Percentiles rank a stretch among this genome's conserved stretches.
Conservation (phyloP, 2,113 vertebrate genomes). For the Takifugu bimaculatus region DNA sequence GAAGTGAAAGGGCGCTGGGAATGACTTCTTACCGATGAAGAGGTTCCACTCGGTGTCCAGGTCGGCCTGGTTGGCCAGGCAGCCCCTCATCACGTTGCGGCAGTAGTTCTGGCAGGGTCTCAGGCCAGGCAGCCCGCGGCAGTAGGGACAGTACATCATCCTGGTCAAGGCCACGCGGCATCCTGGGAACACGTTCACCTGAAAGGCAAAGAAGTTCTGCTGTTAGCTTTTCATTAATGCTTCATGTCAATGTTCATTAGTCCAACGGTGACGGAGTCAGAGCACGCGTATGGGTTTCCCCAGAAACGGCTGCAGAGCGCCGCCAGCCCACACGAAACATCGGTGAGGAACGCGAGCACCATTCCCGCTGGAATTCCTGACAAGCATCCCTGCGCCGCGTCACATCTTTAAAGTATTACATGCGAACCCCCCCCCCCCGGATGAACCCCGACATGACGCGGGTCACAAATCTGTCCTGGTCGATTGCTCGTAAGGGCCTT, state of each 20-base stretch:
- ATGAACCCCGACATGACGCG: slow-evolving; percentile 42
- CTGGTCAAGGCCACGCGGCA: slow-evolving; percentile 92
- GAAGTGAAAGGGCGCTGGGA: slow-evolving; percentile 13
- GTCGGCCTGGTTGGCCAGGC: slow-evolving; percentile 97
- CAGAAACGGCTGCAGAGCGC: neutral
- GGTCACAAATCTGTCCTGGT: slow-evolving; percentile 51
- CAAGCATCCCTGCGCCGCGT: slow-evolving; percentile 18
- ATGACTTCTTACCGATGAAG: slow-evolving; percentile 87
- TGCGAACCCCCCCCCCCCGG: slow-evolving; percentile 28
- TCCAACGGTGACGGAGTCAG: no score
- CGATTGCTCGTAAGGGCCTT: slow-evolving; percentile 47
- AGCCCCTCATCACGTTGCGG: slow-evolving; percentile 97
- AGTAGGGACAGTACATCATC: slow-evolving; percentile 97
- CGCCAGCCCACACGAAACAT: neutral
- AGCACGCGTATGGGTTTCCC: neutral
- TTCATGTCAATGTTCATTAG: neutral
- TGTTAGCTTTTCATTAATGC: slow-evolving; percentile 13
- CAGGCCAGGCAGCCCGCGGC: slow-evolving; percentile 83
- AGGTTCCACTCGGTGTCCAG: slow-evolving; percentile 97
- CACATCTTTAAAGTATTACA: slow-evolving; percentile 29
- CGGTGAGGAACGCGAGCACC: neutral
- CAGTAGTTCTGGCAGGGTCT: slow-evolving; percentile 96
- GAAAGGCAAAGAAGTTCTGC: slow-evolving; percentile 27
- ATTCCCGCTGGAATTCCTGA: slow-evolving; percentile 18
- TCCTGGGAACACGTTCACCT: slow-evolving; percentile 92